A percentile compares a stretch with the other conserved stretches of the same genome.
phyloP scores from a whole-genome alignment of 2,888 invertebrate species.

The Drosophila anomelani region DNA sequence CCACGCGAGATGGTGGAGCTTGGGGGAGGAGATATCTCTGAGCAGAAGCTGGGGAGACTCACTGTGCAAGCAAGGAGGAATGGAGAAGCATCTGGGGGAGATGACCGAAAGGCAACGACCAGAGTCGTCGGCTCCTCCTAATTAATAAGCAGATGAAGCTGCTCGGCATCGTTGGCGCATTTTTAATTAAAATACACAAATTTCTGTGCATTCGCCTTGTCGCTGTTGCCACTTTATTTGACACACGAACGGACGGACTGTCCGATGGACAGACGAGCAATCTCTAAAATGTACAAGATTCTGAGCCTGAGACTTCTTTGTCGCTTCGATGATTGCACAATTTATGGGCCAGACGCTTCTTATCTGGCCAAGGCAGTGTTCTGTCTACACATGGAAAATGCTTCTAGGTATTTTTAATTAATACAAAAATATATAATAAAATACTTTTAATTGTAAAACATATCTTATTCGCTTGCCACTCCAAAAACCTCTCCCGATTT shows the following conservation, averaged over 20 bases:
- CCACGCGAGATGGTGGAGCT: conserved; percentile 18
- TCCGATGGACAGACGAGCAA: conserved; percentile 5
- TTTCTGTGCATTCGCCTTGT: conserved; percentile 68
- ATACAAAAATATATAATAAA: not conserved
- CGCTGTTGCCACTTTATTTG: conserved; percentile 63
- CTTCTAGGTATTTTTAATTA: not conserved
- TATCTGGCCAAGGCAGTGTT: conserved; percentile 37
- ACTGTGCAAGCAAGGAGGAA: not conserved
- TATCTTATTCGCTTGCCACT: too few species aligned
- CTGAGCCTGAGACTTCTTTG: conserved; percentile 29
- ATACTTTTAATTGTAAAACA: too few species aligned
- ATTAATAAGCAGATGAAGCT: conserved; percentile 77
- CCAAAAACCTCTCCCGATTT: not conserved
- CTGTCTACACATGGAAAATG: conserved; percentile 13
- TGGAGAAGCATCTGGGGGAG: conserved; percentile 5
- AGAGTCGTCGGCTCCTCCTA: conserved; percentile 49
- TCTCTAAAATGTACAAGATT: conserved; percentile 51
- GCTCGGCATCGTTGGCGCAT: conserved; percentile 62
- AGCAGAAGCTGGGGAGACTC: not conserved
- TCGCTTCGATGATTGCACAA: conserved; percentile 55
- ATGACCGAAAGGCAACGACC: conserved; percentile 27
- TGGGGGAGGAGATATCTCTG: too few species aligned
- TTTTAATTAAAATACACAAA: conserved; percentile 82
- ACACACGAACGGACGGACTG: conserved; percentile 26
- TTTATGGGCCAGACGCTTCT: conserved; percentile 53